Conservation (phyloP, 2,888 invertebrate species). For the Pheosia gnoma region DNA sequence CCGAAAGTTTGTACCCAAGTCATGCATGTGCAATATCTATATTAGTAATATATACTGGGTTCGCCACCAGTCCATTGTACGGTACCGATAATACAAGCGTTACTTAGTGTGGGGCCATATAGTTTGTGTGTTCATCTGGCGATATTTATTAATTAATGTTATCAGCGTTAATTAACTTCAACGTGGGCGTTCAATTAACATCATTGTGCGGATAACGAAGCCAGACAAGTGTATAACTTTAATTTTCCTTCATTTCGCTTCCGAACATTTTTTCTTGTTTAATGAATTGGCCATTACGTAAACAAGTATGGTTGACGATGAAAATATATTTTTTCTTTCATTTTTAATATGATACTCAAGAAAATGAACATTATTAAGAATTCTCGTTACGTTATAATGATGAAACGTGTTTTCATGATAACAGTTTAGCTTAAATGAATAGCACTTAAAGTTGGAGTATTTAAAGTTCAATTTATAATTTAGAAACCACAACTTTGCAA, state of each 20-base stretch:
- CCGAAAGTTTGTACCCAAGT: too few species aligned
- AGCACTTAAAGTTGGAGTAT: too few species aligned
- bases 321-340: conserved; percentile 4
- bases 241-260: conserved; percentile 7
- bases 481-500: not conserved
- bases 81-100: too few species aligned
- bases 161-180: not conserved
- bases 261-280: not conserved
- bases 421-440: too few species aligned
- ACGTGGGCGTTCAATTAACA: conserved; percentile 18
- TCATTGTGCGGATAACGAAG: conserved; percentile 11
- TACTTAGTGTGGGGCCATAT: too few species aligned
- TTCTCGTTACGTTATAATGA: not conserved
- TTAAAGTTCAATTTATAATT: too few species aligned
- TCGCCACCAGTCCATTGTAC: too few species aligned
- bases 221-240: conserved; percentile 12
- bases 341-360: not conserved
- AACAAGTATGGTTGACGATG: not conserved
- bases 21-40: too few species aligned
- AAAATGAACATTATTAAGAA: not conserved
- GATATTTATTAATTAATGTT: too few species aligned
- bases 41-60: too few species aligned
- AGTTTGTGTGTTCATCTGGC: too few species aligned
- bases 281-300: not conserved
- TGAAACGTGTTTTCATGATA: not conserved